A percentile compares a stretch with the other conserved stretches of the same genome.
Conservation (phyloP, 2,797 vertebrate species). For the Hybognathus amarus region DNA sequence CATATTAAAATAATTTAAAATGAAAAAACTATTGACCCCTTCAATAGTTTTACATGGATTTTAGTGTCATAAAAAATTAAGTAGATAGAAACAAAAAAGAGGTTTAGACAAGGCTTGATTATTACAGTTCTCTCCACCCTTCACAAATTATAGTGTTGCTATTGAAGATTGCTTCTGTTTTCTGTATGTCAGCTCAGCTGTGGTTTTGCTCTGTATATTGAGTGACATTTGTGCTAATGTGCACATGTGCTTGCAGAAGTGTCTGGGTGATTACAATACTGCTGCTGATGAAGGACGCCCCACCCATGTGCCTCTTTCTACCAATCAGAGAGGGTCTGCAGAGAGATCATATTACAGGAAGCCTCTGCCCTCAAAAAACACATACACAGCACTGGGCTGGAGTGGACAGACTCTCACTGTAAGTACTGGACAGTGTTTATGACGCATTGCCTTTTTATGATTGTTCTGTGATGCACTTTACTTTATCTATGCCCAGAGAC, state of each 20-base stretch:
- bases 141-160: neutral
- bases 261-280: neutral
- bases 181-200: neutral
- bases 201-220: neutral
- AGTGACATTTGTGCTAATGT: constrained; percentile 1
- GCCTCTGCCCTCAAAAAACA: neutral
- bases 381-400: neutral
- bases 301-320: neutral
- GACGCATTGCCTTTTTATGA: neutral
- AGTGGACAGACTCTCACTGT: constrained; percentile 2
- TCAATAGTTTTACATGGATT: neutral
- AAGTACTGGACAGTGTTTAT: constrained; percentile 7
- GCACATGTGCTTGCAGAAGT: neutral
- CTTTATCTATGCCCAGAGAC: neutral
- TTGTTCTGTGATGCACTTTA: neutral
- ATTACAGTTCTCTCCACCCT: neutral
- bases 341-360: constrained; percentile 32
- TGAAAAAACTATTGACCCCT: too few relatives aligned
- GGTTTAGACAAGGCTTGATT: neutral
- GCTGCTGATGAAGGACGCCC: neutral
- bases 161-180: neutral
- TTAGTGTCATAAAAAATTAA: too few relatives aligned
- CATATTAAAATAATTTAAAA: neutral
- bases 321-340: constrained; percentile 1
- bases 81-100: neutral